A percentile compares a stretch with the other conserved stretches of the same genome.
Conservation (phyloP, 2,797 vertebrate genomes). For the Oreochromis mossambicus region DNA sequence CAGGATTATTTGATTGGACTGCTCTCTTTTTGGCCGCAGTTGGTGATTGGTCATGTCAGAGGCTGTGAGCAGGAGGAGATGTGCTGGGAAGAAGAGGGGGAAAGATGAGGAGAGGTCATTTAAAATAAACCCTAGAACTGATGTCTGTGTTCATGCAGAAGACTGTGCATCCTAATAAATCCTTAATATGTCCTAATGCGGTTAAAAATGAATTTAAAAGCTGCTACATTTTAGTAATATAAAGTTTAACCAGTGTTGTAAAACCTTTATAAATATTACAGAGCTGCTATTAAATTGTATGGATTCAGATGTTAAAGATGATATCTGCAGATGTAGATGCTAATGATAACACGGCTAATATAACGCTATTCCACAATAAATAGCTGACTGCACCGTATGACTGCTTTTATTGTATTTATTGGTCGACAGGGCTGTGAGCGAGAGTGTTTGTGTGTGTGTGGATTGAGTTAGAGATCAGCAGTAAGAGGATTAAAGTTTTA, state of each 20-base stretch:
- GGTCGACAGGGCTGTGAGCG: neutral
- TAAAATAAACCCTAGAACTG: neutral
- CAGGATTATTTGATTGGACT: neutral
- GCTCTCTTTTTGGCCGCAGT: neutral
- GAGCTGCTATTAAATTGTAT: neutral
- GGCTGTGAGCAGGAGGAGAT: neutral
- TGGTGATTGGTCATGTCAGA: neutral
- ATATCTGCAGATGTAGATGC: neutral
- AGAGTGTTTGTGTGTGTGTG: neutral
- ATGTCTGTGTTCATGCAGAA: neutral
- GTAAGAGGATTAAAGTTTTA: constrained; percentile 69
- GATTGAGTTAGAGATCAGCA: constrained; percentile 20
- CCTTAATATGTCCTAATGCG: neutral
- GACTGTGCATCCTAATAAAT: neutral
- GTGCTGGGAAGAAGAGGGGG: neutral
- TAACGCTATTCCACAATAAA: neutral
- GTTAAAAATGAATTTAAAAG: neutral
- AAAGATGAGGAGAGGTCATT: neutral
- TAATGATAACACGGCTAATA: neutral
- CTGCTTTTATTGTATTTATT: neutral
- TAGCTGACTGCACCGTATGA: neutral
- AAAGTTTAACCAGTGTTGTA: neutral
- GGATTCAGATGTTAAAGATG: neutral
- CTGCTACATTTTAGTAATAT: neutral
- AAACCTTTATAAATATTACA: neutral